Percentiles rank a stretch among this genome's conserved stretches.
Conservation (phyloP, 2,113 vertebrate species). For the Dryoscopus gambensis region DNA sequence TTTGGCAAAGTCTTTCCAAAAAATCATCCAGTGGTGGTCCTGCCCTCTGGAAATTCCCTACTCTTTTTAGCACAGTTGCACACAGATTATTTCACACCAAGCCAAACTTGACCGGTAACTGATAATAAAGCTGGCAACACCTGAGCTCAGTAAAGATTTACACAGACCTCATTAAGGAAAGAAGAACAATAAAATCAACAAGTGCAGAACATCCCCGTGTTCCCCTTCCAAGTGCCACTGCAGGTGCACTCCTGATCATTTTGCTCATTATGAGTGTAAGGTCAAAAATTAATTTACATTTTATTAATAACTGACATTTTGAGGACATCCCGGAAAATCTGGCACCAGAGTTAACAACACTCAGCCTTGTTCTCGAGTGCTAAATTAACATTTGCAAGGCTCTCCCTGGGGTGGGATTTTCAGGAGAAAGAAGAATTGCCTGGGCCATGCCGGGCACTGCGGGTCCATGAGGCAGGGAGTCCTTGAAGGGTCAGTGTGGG, state of each 20-base stretch:
- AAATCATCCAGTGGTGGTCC: neutral
- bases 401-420: neutral
- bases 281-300: neutral
- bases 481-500: neutral
- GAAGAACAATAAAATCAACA: neutral
- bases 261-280: rapidly evolving
- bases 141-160: neutral
- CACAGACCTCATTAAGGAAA: neutral
- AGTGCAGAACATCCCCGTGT: neutral
- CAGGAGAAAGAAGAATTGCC: neutral
- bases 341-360: neutral
- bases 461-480: neutral
- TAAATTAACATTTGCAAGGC: neutral
- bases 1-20: neutral
- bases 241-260: neutral
- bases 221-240: neutral
- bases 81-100: neutral
- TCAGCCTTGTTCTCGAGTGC: neutral
- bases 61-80: neutral
- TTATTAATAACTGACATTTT: neutral
- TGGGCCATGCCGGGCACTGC: neutral
- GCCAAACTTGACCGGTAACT: neutral
- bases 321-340: neutral
- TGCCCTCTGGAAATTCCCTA: neutral
- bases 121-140: neutral